Evolutionary conservation across 2,888 invertebrate species (phyloP).

Genomic region (Bellardia bayeri): DNA sequence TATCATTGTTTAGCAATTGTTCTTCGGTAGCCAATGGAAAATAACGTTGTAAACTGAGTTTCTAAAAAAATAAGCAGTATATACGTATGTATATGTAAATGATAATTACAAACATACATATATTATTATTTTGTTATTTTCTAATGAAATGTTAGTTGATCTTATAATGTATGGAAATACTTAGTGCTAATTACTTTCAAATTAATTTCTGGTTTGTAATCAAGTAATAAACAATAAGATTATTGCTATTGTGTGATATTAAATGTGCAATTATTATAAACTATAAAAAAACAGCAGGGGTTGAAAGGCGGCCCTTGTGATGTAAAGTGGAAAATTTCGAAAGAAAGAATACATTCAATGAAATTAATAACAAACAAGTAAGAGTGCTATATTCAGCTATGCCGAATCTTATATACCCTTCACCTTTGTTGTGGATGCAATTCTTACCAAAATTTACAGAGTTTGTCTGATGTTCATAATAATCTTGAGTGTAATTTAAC

Average conservation of each 20-base stretch:
- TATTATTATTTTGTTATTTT: background rate
- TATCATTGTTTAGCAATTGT: conserved; percentile 75
- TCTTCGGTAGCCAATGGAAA: conserved; percentile 76
- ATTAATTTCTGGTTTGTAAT: background rate
- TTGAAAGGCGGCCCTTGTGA: background rate
- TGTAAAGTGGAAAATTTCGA: background rate
- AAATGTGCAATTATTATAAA: conserved; percentile 9
- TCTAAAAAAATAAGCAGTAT: conserved; percentile 74
- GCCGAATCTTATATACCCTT: too few species aligned
- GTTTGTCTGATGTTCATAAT: too few species aligned
- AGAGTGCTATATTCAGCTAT: too few species aligned
- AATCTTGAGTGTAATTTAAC: too few species aligned
- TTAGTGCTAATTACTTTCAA: background rate
- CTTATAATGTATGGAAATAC: background rate
- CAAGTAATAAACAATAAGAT: background rate
- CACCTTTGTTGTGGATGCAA: too few species aligned
- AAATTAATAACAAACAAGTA: too few species aligned
- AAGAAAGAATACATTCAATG: background rate
- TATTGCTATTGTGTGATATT: background rate
- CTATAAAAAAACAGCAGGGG: background rate
- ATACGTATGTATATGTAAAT: too few species aligned
- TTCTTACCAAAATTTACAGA: too few species aligned
- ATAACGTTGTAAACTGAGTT: conserved; percentile 78
- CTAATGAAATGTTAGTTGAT: background rate
- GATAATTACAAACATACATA: too few species aligned